Conservation (phyloP, 37 sponge, comb jelly and placozoan genomes). For the Cliona cf. orientalis region DNA sequence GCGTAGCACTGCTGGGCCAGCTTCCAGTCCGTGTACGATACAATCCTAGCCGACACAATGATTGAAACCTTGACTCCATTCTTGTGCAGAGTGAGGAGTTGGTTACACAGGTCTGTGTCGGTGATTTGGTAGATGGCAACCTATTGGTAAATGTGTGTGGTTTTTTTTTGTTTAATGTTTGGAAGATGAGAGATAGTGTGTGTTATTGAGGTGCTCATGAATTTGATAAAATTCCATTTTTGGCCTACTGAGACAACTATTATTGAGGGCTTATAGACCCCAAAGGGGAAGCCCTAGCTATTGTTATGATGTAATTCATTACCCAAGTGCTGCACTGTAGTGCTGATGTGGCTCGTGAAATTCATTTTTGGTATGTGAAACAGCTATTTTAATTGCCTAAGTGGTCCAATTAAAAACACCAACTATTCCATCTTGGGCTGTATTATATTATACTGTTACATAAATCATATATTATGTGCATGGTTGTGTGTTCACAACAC, state of each 20-base stretch:
- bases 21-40: slow-evolving; percentile 54
- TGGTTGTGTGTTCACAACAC: not conserved
- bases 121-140: slow-evolving; percentile 75
- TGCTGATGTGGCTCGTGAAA: too few species aligned
- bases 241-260: too few species aligned
- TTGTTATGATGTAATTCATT: too few species aligned
- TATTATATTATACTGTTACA: not conserved
- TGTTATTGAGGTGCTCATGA: too few species aligned
- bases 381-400: too few species aligned
- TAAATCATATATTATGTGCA: not conserved
- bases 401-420: too few species aligned
- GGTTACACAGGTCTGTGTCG: slow-evolving; percentile 56
- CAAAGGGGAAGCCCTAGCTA: too few species aligned
- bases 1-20: slow-evolving; percentile 76
- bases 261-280: too few species aligned
- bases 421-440: too few species aligned
- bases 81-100: slow-evolving; percentile 42
- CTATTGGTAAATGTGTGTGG: slow-evolving; percentile 1
- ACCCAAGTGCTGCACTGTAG: too few species aligned
- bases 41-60: slow-evolving; percentile 71
- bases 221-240: too few species aligned
- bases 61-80: slow-evolving; percentile 69
- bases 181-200: not conserved
- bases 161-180: not conserved
- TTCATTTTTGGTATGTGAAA: too few species aligned